Evolutionary conservation across 1,140 invertebrate genomes (phyloP).

Genomic region (Drosophila mayri): DNA sequence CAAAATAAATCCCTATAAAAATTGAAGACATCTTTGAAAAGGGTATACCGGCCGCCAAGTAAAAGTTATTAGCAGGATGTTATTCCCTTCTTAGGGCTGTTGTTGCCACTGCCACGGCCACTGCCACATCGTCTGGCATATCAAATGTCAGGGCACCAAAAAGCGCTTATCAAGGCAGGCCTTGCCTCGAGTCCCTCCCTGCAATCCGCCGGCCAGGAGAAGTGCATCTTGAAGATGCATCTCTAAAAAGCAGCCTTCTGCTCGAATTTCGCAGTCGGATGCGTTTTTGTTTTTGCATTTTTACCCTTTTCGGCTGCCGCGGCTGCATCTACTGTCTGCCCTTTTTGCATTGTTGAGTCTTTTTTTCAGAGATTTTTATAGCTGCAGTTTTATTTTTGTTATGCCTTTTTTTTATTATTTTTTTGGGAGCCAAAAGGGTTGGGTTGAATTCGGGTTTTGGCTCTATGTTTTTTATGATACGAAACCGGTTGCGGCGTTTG

Average conservation of each 20-base stretch:
- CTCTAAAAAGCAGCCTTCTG: slow-evolving; percentile 51
- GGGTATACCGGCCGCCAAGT: slow-evolving; percentile 1
- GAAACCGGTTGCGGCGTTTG: slow-evolving; percentile 56
- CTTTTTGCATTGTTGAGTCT: slow-evolving; percentile 49
- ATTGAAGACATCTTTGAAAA: not conserved
- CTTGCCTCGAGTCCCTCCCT: slow-evolving; percentile 12
- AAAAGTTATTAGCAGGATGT: slow-evolving; percentile 63
- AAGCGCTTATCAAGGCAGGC: slow-evolving; percentile 48
- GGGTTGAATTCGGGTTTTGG: slow-evolving; percentile 70
- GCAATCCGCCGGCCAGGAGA: slow-evolving; percentile 4
- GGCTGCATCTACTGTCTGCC: slow-evolving; percentile 26
- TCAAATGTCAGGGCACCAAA: slow-evolving; percentile 71
- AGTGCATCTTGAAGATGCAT: slow-evolving; percentile 60
- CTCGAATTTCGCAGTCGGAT: slow-evolving; percentile 68
- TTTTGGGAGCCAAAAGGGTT: slow-evolving; percentile 43
- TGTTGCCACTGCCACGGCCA: not conserved
- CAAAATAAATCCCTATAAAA: not conserved
- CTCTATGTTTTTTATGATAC: slow-evolving; percentile 16
- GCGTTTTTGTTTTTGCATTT: slow-evolving; percentile 58
- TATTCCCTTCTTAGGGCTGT: slow-evolving; percentile 17
- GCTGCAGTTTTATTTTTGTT: slow-evolving; percentile 28
- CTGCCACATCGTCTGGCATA: slow-evolving; percentile 38
- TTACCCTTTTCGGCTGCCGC: slow-evolving; percentile 48
- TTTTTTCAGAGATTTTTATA: slow-evolving; percentile 29
- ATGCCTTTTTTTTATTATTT: slow-evolving; percentile 9